phyloP scores from a whole-genome alignment of 2,888 invertebrate genomes.

The Bembecia ichneumoniformis region DNA sequence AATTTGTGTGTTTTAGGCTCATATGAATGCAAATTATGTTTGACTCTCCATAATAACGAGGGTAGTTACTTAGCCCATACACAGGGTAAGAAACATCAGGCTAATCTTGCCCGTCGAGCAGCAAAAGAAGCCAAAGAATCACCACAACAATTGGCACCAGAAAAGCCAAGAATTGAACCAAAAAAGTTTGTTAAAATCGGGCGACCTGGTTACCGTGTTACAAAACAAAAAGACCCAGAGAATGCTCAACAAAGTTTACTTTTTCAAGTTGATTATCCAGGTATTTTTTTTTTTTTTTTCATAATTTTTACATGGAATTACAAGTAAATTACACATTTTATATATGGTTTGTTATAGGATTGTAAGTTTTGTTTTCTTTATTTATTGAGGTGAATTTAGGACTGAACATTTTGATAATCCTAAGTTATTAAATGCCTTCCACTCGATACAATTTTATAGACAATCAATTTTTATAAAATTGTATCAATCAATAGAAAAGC shows the following conservation, averaged over 20 bases:
- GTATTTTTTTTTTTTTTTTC: constrained; percentile 29
- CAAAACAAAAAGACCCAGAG: constrained; percentile 97
- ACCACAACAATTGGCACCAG: constrained; percentile 93
- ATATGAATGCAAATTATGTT: constrained; percentile 98
- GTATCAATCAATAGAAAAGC: no score
- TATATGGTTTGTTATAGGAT: background rate
- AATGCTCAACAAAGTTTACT: constrained; percentile 96
- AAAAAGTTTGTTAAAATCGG: constrained; percentile 99
- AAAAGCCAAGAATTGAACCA: constrained; percentile 96
- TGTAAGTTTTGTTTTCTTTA: background rate
- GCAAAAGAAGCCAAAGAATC: constrained; percentile 99
- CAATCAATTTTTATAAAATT: no score
- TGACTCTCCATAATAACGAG: constrained; percentile 99
- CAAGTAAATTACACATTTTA: no score
- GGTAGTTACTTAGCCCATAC: constrained; percentile 99
- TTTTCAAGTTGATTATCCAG: constrained; percentile 96
- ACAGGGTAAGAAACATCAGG: constrained; percentile 99
- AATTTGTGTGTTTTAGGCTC: constrained; percentile 73
- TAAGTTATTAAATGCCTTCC: no score
- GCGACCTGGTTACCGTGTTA: constrained; percentile 97
- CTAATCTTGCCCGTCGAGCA: constrained; percentile 96
- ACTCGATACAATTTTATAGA: no score
- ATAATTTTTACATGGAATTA: background rate
- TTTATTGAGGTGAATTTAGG: no score
- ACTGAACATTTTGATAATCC: no score